Base-by-base conservation (phyloP, 2,888 invertebrate species). In the Therioaphis trifolii region DNA sequence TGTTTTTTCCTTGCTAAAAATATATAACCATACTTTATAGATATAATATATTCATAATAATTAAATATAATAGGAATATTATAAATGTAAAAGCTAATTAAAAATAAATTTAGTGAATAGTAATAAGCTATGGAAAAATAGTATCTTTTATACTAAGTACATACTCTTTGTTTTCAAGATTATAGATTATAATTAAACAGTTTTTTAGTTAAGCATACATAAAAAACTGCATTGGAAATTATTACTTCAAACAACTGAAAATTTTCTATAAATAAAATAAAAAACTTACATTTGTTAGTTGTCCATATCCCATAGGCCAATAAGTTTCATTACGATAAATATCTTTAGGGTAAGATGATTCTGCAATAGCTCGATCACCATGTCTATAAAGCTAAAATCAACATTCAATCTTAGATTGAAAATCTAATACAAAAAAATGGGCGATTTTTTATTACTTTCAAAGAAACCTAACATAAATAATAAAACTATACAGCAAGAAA, bases 231-330 rank as follows among this genome's bases (percentile, higher is more conserved):
- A 49, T 40, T n/a, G n/a, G 11, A 27, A 52, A 78, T 27, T 43
- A 49, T 75, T n/a, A n/a, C n/a, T n/a, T n/a, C n/a, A n/a, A n/a
- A n/a, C n/a, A n/a, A n/a, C n/a, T n/a, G n/a, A n/a, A n/a, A 52
- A 52, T 49, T 5, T 21, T 52, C 21, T 27, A 76, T 5, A 11
- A 15, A 5, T 0, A 78, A 4, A 12, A 74, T 15, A 0, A 43
- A 46, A 4, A 77, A 89, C 91, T 91, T 89, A 94, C 95, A 89
- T 94, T 94, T 0, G 97, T 97, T 18, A 98, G 89, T 88, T 97
- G 94, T 2, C 96, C 96, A 90, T 93, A 96, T 86, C 93, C 94
- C 18, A 93, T 93, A 0, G 95, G 94, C 97, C 97, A 97, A 61
- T 90, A 89, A 4, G 92, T 92, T 86, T 91, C 91, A 87, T 94